These are phyloP conservation scores for Coilia nasus DNA, from an alignment of 2,797 vertebrate species.

Conservation along the genomic window DNA sequence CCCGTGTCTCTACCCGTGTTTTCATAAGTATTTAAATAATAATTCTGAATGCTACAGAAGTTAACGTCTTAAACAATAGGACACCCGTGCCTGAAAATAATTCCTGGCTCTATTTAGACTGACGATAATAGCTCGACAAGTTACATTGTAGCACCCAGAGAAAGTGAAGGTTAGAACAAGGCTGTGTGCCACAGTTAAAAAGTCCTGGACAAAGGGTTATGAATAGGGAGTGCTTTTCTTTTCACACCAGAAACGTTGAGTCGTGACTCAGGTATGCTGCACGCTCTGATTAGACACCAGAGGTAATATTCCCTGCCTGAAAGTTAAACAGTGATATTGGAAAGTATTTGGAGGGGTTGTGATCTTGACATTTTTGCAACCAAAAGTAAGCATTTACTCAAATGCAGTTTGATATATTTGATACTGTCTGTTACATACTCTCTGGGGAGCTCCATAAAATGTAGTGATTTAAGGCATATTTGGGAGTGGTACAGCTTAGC, in stretches of 20 bases:
- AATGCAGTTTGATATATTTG: neutral
- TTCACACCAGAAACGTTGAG: neutral
- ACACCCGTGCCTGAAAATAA: neutral
- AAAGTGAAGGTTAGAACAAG: constrained; percentile 13
- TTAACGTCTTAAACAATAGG: neutral
- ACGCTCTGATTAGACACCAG: neutral
- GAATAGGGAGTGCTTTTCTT: neutral
- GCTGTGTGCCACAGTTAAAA: neutral
- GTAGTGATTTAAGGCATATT: neutral
- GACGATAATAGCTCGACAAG: neutral
- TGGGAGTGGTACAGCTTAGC: neutral
- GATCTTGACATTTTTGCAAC: neutral
- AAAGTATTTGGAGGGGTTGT: neutral
- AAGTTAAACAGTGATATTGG: constrained; percentile 11
- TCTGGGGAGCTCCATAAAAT: neutral
- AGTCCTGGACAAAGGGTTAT: constrained; percentile 1
- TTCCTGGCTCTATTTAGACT: neutral
- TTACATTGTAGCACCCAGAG: neutral
- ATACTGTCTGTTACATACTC: neutral
- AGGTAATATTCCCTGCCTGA: neutral
- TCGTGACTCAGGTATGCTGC: neutral
- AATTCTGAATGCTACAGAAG: neutral
- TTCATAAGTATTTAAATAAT: neutral
- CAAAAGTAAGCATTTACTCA: neutral
- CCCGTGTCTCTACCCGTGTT: neutral